Percentiles rank a stretch among this genome's conserved stretches.
phyloP scores from a whole-genome alignment of 1,140 invertebrate species.

The Habropoda laboriosa region DNA sequence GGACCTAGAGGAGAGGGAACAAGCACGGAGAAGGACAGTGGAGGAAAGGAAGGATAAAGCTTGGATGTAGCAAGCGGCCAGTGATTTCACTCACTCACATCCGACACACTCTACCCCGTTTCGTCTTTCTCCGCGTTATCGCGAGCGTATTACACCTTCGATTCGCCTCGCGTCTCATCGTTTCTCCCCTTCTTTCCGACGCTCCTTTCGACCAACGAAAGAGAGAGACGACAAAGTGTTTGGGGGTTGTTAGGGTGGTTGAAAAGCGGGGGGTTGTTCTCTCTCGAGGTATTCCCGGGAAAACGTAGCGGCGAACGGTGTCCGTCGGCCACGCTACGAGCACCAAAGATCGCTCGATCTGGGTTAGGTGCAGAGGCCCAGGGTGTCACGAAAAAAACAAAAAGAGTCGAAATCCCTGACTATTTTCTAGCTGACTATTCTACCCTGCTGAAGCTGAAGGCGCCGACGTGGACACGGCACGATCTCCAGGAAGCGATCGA shows the following conservation, averaged over 20 bases:
- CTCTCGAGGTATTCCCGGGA: not conserved
- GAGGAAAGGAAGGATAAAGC: not conserved
- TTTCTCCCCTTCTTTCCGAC: constrained; percentile 9
- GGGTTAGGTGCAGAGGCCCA: constrained; percentile 26
- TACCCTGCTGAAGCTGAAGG: constrained; percentile 86
- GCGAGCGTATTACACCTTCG: too few species aligned
- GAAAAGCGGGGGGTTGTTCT: not conserved
- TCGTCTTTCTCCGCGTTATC: too few species aligned
- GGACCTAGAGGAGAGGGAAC: constrained; percentile 15
- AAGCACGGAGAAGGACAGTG: not conserved
- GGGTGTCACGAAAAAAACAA: constrained; percentile 28
- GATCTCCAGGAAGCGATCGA: constrained; percentile 89
- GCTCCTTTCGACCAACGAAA: not conserved
- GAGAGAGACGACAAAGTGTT: not conserved
- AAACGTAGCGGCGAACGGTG: not conserved
- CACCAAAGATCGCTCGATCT: constrained; percentile 39
- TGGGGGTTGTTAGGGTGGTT: not conserved
- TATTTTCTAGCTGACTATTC: constrained; percentile 83
- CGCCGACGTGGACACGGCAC: constrained; percentile 88
- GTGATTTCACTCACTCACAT: too few species aligned
- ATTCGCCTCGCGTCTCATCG: not conserved
- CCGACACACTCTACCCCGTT: too few species aligned
- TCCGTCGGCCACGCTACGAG: constrained; percentile 28
- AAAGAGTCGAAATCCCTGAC: constrained; percentile 72
- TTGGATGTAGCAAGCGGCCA: too few species aligned